Percentiles rank a stretch among this genome's conserved stretches.
Conservation (phyloP, 2,888 invertebrate species). For the Mycogona germanica region DNA sequence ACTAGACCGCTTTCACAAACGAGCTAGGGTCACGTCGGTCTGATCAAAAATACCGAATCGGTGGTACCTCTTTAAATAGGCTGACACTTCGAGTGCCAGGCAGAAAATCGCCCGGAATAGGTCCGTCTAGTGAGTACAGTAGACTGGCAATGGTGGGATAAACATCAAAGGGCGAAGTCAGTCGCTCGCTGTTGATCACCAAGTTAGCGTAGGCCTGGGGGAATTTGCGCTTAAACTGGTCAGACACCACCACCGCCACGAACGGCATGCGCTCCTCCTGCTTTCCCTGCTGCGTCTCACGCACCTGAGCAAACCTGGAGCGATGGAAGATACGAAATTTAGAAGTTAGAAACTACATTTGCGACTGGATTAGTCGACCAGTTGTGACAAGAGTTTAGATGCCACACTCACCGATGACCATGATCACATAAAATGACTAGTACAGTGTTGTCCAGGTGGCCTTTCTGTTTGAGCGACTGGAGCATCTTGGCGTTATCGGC, state of each 20-base stretch:
- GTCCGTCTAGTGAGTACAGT: conserved; percentile 35
- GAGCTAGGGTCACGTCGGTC: no score
- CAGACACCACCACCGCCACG: conserved; percentile 65
- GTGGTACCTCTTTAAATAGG: conserved; percentile 14
- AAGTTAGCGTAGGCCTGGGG: conserved; percentile 46
- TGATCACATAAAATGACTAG: conserved; percentile 88
- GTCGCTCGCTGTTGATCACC: conserved; percentile 47
- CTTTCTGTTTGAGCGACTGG: conserved; percentile 44
- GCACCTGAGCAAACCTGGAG: conserved; percentile 56
- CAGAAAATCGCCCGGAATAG: not conserved
- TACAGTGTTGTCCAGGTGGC: conserved; percentile 61
- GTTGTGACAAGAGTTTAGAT: not conserved
- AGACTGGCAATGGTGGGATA: conserved; percentile 63
- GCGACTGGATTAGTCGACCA: no score
- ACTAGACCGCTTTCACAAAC: no score
- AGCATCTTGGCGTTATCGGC: conserved; percentile 48
- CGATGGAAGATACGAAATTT: not conserved
- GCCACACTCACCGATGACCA: conserved; percentile 55
- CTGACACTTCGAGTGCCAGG: conserved; percentile 3
- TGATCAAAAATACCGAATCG: no score
- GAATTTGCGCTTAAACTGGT: conserved; percentile 48
- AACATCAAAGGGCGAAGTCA: conserved; percentile 83
- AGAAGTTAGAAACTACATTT: no score
- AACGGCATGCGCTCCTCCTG: conserved; percentile 71
- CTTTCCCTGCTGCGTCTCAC: conserved; percentile 80